phyloP scores from a whole-genome alignment of 2,888 invertebrate genomes.

The Slavum lentiscoides region DNA sequence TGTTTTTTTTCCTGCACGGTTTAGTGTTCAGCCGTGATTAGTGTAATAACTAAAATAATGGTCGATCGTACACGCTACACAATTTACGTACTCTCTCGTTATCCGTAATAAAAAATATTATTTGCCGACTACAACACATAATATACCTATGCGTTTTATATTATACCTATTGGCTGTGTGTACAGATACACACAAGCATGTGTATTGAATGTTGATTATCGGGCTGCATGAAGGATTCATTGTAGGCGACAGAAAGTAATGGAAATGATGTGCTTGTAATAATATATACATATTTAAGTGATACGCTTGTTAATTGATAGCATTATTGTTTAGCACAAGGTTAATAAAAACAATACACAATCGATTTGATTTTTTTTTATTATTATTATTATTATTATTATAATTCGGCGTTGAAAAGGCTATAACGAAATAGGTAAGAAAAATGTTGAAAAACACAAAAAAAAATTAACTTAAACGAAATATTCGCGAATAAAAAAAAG shows the following conservation, averaged over 20 bases:
- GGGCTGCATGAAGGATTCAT: slow-evolving; percentile 32
- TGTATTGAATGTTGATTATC: slow-evolving; percentile 21
- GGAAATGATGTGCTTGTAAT: slow-evolving; percentile 27
- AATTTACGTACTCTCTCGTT: no score
- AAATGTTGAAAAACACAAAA: neutral
- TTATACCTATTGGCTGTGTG: no score
- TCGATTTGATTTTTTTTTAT: slow-evolving; percentile 20
- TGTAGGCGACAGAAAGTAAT: slow-evolving; percentile 12
- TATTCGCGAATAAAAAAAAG: no score
- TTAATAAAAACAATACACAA: slow-evolving; percentile 2
- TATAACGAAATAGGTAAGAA: neutral
- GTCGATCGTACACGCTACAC: no score
- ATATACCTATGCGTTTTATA: no score
- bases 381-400: neutral
- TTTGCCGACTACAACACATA: no score
- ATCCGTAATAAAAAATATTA: no score
- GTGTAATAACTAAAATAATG: no score
- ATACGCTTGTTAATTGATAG: slow-evolving; percentile 1
- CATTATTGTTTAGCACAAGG: slow-evolving; percentile 22
- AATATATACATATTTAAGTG: neutral
- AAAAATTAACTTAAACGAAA: no score
- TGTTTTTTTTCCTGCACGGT: no score
- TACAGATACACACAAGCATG: no score
- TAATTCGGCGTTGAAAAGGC: neutral
- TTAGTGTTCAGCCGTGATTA: no score